Evolutionary conservation across 1,140 invertebrate genomes (phyloP), one percentile per base, ranked within the genome.

Genomic region (Micrasema minimum): DNA sequence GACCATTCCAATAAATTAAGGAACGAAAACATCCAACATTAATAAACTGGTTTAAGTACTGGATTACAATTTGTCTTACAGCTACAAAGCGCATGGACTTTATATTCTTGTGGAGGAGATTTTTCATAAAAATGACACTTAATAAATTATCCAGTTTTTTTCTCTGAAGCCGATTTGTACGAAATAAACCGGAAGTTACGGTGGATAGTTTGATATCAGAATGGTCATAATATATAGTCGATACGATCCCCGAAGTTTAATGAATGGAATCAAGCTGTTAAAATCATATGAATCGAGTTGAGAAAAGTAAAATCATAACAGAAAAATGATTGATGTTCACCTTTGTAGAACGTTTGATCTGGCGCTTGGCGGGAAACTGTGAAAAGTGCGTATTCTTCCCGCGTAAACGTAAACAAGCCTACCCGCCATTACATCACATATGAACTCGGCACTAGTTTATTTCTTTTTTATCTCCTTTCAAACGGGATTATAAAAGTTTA

Each of bases 401-500:
- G 50, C 37, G 69, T 71, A 70, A 43, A 50, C 41, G 67, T 69
- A 69, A 59, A 50, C 53, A 64, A 48, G n/a, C 46, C 31, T 31
- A 45, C 46, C 46, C 69, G 59, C 45, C 50, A 64, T 71, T 72
- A 38, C 70, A 66, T 66, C 69, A 72, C 62, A 61, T 59, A 72
- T 72, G 65, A 72, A 72, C 71, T 72, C 57, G 65, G 38, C 51
- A 26, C 31, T 35, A 50, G 71, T 72, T 72, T 72, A 72, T 72
- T 72, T 72, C 71, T 68, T 72, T 72, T 72, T 68, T 68, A 68
- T 72, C 71, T 72, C 57, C 66, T 66, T 72, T 72, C 71, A 68
- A 72, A 68, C 51, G 68, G 53, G 72, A 70, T 74, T 74, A 66
- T 74, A 74, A 74, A 74, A 74, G 64, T 74, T 71, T 74, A 74